These are phyloP conservation scores for Drosophila chauvacae DNA, from an alignment of 1,140 invertebrate species.

Conservation along the genomic window DNA sequence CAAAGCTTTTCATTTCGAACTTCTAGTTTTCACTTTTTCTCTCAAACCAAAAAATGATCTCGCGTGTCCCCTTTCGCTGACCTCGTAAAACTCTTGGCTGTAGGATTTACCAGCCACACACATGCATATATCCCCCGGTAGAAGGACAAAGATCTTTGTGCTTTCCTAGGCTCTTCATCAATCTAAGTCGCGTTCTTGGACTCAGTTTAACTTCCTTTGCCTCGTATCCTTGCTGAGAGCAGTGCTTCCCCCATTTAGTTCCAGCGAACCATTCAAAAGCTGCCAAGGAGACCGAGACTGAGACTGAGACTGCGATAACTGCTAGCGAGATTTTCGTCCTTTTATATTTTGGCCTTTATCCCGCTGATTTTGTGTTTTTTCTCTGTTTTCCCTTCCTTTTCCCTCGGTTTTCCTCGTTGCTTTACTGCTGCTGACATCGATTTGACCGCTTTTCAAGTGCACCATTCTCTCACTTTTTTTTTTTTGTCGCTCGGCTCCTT, in stretches of 20 bases:
- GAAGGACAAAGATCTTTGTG: slow-evolving; percentile 28
- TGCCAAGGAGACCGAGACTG: slow-evolving; percentile 15
- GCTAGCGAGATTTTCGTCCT: slow-evolving; percentile 11
- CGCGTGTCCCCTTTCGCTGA: slow-evolving; percentile 16
- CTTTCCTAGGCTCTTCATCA: slow-evolving; percentile 29
- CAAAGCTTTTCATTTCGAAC: neutral
- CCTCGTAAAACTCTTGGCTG: slow-evolving; percentile 28
- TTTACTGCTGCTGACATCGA: slow-evolving; percentile 45
- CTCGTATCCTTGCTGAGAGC: slow-evolving; percentile 13
- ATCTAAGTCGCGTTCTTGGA: slow-evolving; percentile 16
- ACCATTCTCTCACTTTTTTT: slow-evolving; percentile 38
- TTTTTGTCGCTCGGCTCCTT: slow-evolving; percentile 7
- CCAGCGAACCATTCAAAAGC: slow-evolving; percentile 27
- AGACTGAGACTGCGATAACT: slow-evolving; percentile 21
- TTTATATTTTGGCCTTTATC: slow-evolving; percentile 44
- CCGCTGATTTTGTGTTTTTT: slow-evolving; percentile 36
- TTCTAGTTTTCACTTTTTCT: neutral
- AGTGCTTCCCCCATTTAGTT: slow-evolving; percentile 15
- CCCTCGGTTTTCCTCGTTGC: neutral
- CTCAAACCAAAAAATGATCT: neutral
- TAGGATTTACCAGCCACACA: slow-evolving; percentile 7
- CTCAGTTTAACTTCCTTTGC: slow-evolving; percentile 3
- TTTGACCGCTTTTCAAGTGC: slow-evolving; percentile 61
- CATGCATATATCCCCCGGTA: neutral
- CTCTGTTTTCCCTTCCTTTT: neutral